Percentiles rank a stretch among this genome's conserved stretches.
phyloP scores from a whole-genome alignment of 2,888 invertebrate genomes.

The Zelleria hepariella region DNA sequence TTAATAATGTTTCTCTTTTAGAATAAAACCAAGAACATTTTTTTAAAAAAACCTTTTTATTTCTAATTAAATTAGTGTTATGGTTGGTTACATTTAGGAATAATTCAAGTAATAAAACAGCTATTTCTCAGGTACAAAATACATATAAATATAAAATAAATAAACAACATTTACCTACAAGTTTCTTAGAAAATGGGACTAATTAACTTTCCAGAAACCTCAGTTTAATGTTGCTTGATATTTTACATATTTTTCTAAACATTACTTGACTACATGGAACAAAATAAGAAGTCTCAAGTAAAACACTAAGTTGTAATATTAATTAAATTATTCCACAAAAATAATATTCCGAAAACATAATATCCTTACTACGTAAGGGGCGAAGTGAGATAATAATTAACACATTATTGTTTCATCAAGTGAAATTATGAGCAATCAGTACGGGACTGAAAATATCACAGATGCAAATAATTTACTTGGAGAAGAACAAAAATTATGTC shows the following conservation, averaged over 20 bases:
- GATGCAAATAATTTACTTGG: conserved; percentile 51
- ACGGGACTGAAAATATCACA: conserved; percentile 65
- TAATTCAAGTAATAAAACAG: background rate
- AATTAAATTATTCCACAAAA: conserved; percentile 9
- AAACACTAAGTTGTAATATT: background rate
- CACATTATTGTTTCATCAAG: conserved; percentile 20
- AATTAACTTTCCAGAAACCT: conserved; percentile 29
- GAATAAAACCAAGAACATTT: background rate
- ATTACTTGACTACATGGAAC: background rate
- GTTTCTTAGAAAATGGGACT: conserved; percentile 24
- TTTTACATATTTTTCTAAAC: background rate
- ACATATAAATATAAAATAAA: background rate
- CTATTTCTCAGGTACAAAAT: conserved; percentile 5
- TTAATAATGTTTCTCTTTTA: background rate
- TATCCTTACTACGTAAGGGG: conserved; percentile 4
- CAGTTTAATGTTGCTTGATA: background rate
- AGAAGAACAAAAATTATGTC: conserved; percentile 16
- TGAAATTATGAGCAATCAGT: conserved; percentile 53
- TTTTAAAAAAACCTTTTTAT: background rate
- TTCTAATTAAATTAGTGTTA: background rate
- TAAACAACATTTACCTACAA: background rate
- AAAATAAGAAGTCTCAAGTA: background rate
- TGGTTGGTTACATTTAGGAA: background rate
- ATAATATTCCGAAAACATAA: conserved; percentile 26
- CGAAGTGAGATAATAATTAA: background rate